Evolutionary conservation across 2,888 invertebrate genomes (phyloP), one percentile per base, ranked within the genome.

Genomic region (Spicauda simplicius): DNA sequence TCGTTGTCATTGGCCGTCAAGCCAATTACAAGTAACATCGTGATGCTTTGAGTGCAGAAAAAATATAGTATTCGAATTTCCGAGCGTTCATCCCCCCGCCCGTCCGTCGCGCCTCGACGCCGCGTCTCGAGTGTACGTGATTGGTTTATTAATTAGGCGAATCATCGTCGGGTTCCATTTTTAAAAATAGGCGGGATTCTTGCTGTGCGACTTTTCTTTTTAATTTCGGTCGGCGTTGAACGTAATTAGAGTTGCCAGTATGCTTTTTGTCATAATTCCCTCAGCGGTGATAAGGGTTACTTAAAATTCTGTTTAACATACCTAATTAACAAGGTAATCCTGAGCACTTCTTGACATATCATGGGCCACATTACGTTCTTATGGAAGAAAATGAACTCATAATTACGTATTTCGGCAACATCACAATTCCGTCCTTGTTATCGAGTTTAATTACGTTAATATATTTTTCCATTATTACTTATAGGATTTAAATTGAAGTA

Each of bases 71-170:
- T 91, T 88, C 91, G 92, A 91, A 91, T 91, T 86, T 92, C 90
- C 85, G 81, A 90, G 80, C 91, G 86, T 88, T 90, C 92, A 91
- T 90, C 91, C 91, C 91, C 91, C 90, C 91, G 90, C 93, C 87
- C 92, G 91, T 88, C 91, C 90, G 90, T 87, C 91, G 91, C 91
- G 84, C 91, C 88, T 88, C 89, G 87, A 83, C 86, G 90, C 91
- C 92, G 92, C 91, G 91, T 90, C 93, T 88, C 91, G 89, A 88
- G 86, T 90, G 91, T 91, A 92, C 93, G 93, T 93, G 93, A 93
- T 93, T 93, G 93, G 93, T 91, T 93, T 93, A 92, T 92, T 92
- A 93, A 93, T 93, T 93, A 93, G 91, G 89, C 91, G 92, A 92
- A 91, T 93, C 91, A 92, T 91, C 91, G 77, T 78, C 79, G 77